A percentile compares a stretch with the other conserved stretches of the same genome.
These are phyloP conservation scores for Rhyzopertha dominica DNA, from an alignment of 1,140 invertebrate species.

Conservation along the genomic window DNA sequence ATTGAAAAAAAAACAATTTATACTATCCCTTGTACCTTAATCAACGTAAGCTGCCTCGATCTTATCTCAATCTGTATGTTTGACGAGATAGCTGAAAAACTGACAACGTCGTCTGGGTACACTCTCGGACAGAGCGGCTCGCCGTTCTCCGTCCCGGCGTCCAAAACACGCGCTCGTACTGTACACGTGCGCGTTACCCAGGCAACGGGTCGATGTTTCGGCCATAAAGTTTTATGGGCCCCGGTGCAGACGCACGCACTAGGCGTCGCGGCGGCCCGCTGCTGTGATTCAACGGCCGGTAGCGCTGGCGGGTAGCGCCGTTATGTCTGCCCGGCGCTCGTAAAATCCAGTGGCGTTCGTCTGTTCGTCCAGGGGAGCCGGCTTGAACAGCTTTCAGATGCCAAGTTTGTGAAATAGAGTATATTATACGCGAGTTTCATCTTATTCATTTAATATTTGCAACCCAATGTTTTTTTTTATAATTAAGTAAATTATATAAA, in stretches of 20 bases:
- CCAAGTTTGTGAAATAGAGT: too few species aligned
- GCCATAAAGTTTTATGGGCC: constrained; percentile 47
- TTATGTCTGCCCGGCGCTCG: constrained; percentile 38
- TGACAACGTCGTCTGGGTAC: constrained; percentile 25
- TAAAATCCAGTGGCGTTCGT: constrained; percentile 38
- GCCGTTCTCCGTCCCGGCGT: constrained; percentile 29
- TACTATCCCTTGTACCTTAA: too few species aligned
- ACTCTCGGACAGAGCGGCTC: constrained; percentile 17
- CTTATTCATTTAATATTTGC: too few species aligned
- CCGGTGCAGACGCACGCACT: constrained; percentile 38
- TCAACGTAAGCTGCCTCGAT: too few species aligned
- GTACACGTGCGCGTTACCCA: constrained; percentile 42
- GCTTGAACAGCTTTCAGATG: too few species aligned
- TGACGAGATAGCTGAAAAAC: too few species aligned
- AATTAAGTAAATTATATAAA: too few species aligned
- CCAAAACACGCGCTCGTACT: constrained; percentile 22
- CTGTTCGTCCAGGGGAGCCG: constrained; percentile 1
- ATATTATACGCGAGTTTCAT: too few species aligned
- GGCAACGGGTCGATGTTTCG: constrained; percentile 46
- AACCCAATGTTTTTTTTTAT: too few species aligned
- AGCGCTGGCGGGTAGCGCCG: constrained; percentile 30
- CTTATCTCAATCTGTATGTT: too few species aligned
- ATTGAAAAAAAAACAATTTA: too few species aligned
- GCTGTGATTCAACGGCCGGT: constrained; percentile 31
- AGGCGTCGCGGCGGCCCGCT: constrained; percentile 32